Evolutionary conservation across 2,113 vertebrate genomes (phyloP), one percentile per base, ranked within the genome.

Genomic region (Stomatorhinus ivindoensis): DNA sequence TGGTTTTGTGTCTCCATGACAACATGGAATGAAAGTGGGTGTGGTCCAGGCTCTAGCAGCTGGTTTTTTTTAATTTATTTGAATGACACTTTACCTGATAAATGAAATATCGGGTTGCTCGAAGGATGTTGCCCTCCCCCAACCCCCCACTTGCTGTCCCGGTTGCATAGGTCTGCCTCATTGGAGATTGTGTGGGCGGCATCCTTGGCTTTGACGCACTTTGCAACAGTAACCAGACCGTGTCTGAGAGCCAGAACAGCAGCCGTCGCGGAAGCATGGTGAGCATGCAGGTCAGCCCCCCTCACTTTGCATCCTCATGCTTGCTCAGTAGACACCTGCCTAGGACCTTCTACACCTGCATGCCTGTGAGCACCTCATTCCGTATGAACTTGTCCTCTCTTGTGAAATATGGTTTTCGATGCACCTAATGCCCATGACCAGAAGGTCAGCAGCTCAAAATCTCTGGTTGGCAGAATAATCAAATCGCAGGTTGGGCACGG

Each of bases 121-220:
- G 73, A 80, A 80, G 73, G 73, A 39, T 80, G 31, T 80, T 80
- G 73, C 73, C 31, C 35, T 27, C 10, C 35, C 73, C 73, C 35
- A 27, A 35, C 0, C 31, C 35, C 35, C 73, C 39, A 44, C 9
- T 84, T 24, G 19, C 44, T 69, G 21, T 87, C 3, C n/a, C 47
- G 5, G 69, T 21, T 53, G 0, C 86, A 55, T 95, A 99, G 98
- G 98, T 99, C 89, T 99, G 98, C 91, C 95, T 99, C 61, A 97
- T 99, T 0, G 98, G 98, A 9, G 98, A 99, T 95, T 99, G 98
- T 31, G 98, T 99, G 0, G 98, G 98, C n/a, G 98, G 98, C 0
- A 97, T 99, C 93, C 95, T 99, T 95, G 98, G 96, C 0, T 99
- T 99, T 0, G 98, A 99, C 47, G 98, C 95, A 21, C 95, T 99